Evolutionary conservation across 2,888 invertebrate species (phyloP), one percentile per base, ranked within the genome.

Genomic region (Ichneumoninae sp.): DNA sequence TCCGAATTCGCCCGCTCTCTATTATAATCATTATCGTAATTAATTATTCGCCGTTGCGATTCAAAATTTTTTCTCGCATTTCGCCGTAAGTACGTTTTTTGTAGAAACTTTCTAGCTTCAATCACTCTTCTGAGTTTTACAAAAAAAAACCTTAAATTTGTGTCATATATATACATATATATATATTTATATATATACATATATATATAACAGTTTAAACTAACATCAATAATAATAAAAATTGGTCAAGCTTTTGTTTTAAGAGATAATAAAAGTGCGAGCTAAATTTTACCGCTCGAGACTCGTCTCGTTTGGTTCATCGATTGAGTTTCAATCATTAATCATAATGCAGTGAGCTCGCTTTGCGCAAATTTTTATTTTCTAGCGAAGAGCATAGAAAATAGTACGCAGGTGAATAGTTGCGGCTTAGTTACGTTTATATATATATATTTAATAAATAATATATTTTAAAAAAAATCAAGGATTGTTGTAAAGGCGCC

Each of bases 11-110:
- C 50, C 68, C 74, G 44, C 82, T 57, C 82, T 84, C 47, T 30
- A 85, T 78, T 77, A 47, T 47, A 47, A 47, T 65, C 82, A 86
- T 71, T 81, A 84, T 84, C 84, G 66, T 76, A 33, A 84, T 47
- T 81, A 83, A 86, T 80, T 80, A 87, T 84, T 74, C 36, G 88
- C 86, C 88, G 84, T 68, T 88, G 82, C 86, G 68, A 85, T 83
- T 83, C 79, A 57, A 52, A 30, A n/a, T 71, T 68, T 54, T 50
- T 47, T 75, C 65, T 80, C 75, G 70, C 79, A 70, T 76, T 65
- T 13, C 76, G 13, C 80, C 76, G 62, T 78, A 62, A 62, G 52
- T 70, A 65, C 16, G 40, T 40, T 66, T 44, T 66, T 33, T 66
- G 60, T 66, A 66, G 83, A 40, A 50, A 47, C 30, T 16, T 75